Percentiles rank a stretch among this genome's conserved stretches.
phyloP scores from a whole-genome alignment of 2,113 vertebrate species.

The Copsychus sechellarum region DNA sequence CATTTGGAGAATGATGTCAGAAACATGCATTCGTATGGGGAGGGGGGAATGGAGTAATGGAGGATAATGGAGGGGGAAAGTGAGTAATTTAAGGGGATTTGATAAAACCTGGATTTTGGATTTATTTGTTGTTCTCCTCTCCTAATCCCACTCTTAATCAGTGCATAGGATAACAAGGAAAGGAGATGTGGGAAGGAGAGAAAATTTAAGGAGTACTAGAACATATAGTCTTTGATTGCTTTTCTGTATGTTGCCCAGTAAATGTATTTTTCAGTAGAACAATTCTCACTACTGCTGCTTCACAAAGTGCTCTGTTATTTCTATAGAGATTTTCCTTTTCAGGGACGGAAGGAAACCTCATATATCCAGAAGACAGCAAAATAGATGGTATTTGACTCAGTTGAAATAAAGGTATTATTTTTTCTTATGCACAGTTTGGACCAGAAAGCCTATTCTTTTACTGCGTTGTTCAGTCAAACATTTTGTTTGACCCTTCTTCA shows the following conservation, averaged over 20 bases:
- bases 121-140: neutral
- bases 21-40: neutral
- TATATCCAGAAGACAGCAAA: neutral
- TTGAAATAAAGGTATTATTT: neutral
- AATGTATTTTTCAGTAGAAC: neutral
- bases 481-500: neutral
- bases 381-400: neutral
- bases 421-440: neutral
- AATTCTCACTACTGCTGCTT: neutral
- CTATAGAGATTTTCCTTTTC: constrained; percentile 15
- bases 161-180: neutral
- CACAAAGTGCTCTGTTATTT: neutral
- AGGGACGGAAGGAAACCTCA: neutral
- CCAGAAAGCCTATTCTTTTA: neutral
- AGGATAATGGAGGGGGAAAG: neutral
- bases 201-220: neutral
- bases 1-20: neutral
- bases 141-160: neutral
- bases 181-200: neutral
- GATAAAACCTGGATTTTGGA: neutral
- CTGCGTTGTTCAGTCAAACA: neutral
- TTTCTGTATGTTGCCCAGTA: neutral
- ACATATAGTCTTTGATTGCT: neutral
- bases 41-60: neutral
- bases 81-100: neutral